Percentiles rank a stretch among this genome's conserved stretches.
phyloP scores from a whole-genome alignment of 92 coral and sea anemone genomes.

The Muricea muricata region DNA sequence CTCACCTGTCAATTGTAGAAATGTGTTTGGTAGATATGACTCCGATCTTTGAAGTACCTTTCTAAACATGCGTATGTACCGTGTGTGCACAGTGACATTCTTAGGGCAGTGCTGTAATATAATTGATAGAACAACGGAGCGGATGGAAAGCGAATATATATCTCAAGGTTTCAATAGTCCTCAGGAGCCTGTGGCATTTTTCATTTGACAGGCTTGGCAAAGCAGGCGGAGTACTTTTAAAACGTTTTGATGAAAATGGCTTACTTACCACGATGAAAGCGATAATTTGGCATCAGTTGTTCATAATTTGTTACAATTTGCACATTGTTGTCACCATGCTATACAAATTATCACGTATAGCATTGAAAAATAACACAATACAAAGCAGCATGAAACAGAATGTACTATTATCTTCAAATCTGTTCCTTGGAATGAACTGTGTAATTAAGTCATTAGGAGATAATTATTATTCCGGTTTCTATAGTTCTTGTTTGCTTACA shows the following conservation, averaged over 20 bases:
- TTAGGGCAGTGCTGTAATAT: not conserved
- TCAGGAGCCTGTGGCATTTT: not conserved
- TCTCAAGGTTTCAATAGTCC: not conserved
- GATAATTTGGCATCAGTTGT: not conserved
- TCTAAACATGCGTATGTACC: not conserved
- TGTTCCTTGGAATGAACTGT: slow-evolving; percentile 25
- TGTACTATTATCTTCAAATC: slow-evolving; percentile 22
- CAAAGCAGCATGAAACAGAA: slow-evolving; percentile 11
- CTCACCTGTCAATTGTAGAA: not conserved
- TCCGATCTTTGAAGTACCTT: not conserved
- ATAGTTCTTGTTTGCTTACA: not conserved
- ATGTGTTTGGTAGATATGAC: not conserved
- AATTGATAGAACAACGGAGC: not conserved
- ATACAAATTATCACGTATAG: not conserved
- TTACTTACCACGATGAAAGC: slow-evolving; percentile 1
- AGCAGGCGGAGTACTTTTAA: not conserved
- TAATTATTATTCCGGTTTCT: slow-evolving; percentile 1
- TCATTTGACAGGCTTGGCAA: not conserved
- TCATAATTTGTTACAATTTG: slow-evolving; percentile 4
- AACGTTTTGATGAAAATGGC: not conserved
- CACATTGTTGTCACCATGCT: slow-evolving; percentile 26
- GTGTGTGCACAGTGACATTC: not conserved
- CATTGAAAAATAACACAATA: slow-evolving; percentile 31
- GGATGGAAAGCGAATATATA: slow-evolving; percentile 9
- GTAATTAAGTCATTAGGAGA: not conserved